These are phyloP conservation scores for Empis stercorea DNA, from an alignment of 2,888 invertebrate species.

Conservation along the genomic window DNA sequence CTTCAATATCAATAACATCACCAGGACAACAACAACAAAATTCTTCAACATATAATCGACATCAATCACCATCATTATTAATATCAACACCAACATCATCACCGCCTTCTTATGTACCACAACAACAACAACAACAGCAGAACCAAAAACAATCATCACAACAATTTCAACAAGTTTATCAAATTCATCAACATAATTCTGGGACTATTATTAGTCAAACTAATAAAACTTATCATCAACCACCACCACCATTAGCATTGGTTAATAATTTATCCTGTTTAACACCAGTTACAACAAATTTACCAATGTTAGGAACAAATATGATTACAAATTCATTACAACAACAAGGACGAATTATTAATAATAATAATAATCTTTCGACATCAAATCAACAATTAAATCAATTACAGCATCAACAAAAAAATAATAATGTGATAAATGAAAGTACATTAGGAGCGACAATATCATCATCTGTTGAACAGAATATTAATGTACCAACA, in stretches of 20 bases:
- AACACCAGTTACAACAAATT: background rate
- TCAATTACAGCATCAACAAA: conserved; percentile 4
- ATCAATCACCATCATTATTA: conserved; percentile 14
- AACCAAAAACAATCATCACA: no score
- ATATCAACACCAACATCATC: conserved; percentile 13
- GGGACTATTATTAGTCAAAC: conserved; percentile 1
- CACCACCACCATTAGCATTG: conserved; percentile 1
- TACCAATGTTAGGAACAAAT: background rate
- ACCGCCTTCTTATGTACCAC: conserved; percentile 5
- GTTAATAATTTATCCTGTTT: background rate
- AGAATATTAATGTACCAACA: conserved; percentile 3
- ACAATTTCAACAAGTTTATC: background rate
- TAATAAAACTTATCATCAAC: background rate
- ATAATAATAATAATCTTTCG: conserved; percentile 4
- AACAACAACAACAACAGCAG: conserved; percentile 3
- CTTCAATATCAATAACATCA: conserved; percentile 22
- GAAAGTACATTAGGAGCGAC: background rate
- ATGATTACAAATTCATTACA: no score
- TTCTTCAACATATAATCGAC: conserved; percentile 17
- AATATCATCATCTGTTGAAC: conserved; percentile 6
- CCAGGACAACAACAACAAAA: conserved; percentile 11
- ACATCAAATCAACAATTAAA: conserved; percentile 5
- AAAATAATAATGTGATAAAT: conserved; percentile 4
- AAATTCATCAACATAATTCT: conserved; percentile 4
- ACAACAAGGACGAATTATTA: background rate